phyloP scores from a whole-genome alignment of 1,140 invertebrate species.

The Drosophila melanica region DNA sequence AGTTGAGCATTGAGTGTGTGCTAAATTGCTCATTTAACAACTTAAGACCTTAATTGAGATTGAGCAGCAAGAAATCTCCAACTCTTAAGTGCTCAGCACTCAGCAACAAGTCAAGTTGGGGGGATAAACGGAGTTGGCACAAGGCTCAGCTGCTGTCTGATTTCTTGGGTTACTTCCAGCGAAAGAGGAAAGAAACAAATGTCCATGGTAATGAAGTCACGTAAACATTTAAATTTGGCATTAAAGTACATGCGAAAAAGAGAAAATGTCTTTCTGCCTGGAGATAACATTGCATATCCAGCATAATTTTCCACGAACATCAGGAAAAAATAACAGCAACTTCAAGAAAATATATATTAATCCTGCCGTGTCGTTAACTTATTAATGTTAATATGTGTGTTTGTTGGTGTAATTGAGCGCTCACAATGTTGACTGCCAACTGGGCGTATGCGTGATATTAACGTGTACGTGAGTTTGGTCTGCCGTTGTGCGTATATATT shows the following conservation, averaged over 20 bases:
- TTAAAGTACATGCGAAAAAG: conserved; percentile 52
- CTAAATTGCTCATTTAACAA: conserved; percentile 1
- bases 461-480: conserved; percentile 14
- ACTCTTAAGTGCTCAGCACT: conserved; percentile 12
- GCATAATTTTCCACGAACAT: conserved; percentile 48
- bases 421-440: conserved; percentile 24
- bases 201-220: conserved; percentile 71
- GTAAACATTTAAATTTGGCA: conserved; percentile 79
- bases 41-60: conserved; percentile 14
- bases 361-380: conserved; percentile 56
- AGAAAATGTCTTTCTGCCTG: conserved; percentile 9
- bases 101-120: conserved; percentile 50
- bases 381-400: conserved; percentile 42
- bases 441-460: conserved; percentile 44
- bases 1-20: conserved; percentile 3
- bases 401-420: conserved; percentile 41
- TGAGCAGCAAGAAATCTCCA: background rate
- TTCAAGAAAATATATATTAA: conserved; percentile 42
- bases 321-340: conserved; percentile 32
- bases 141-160: background rate
- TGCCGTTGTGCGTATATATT: background rate
- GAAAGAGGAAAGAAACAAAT: conserved; percentile 11
- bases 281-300: conserved; percentile 42
- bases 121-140: background rate
- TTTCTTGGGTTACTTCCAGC: background rate